Conservation (phyloP, 2,113 vertebrate species). For the Amia ocellicauda region DNA sequence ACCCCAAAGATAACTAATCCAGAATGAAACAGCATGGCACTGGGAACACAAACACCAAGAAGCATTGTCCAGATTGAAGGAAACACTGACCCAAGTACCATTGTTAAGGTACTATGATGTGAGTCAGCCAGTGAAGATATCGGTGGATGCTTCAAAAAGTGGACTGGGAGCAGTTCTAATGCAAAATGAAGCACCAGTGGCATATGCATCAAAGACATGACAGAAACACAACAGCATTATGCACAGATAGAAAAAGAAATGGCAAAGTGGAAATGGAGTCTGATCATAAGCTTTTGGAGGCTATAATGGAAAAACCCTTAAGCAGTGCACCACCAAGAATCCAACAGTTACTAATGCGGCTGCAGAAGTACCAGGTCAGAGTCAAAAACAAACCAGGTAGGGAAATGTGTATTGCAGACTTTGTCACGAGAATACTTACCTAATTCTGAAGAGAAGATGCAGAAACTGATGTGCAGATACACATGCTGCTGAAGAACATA, state of each 20-base stretch:
- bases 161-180: slow-evolving; percentile 1
- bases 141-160: slow-evolving; percentile 7
- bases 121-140: too few relatives aligned
- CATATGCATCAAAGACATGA: neutral
- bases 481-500: slow-evolving; percentile 16
- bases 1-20: neutral
- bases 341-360: slow-evolving; percentile 15
- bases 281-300: slow-evolving; percentile 9
- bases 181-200: neutral
- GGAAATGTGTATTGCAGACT: slow-evolving; percentile 18
- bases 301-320: slow-evolving; percentile 21
- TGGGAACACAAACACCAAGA: slow-evolving; percentile 16
- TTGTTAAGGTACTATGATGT: slow-evolving; percentile 2
- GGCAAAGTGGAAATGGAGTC: too few relatives aligned
- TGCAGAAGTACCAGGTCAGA: slow-evolving; percentile 18
- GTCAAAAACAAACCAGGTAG: slow-evolving; percentile 21
- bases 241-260: slow-evolving; percentile 20
- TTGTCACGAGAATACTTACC: slow-evolving; percentile 22
- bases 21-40: neutral
- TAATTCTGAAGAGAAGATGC: neutral
- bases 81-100: too few relatives aligned
- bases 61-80: too few relatives aligned
- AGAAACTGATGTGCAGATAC: slow-evolving; percentile 22
- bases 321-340: too few relatives aligned
- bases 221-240: slow-evolving; percentile 9